phyloP scores from a whole-genome alignment of 2,797 vertebrate species.

The Rallus crepitans region DNA sequence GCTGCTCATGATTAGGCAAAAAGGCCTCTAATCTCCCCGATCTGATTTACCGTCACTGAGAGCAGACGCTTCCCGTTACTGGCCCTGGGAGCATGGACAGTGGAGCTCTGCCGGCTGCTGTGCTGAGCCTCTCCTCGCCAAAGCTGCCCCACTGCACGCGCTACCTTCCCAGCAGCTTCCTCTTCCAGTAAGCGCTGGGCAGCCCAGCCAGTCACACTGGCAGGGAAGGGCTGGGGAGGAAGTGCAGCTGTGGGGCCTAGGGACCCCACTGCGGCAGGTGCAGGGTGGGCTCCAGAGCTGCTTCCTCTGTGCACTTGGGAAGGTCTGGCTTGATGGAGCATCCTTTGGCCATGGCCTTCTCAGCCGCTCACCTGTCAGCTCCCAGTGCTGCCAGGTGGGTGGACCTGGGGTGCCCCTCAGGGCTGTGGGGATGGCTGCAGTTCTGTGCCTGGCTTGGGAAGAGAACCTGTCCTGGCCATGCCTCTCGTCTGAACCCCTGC shows the following conservation, averaged over 20 bases:
- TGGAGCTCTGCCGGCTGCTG: slow-evolving; percentile 17
- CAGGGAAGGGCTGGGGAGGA: not conserved
- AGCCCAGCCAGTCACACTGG: accelerated
- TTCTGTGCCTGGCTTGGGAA: accelerated
- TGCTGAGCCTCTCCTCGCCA: slow-evolving; percentile 10
- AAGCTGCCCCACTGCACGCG: not conserved
- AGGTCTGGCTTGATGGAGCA: accelerated
- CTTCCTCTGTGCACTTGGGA: not conserved
- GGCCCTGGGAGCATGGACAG: slow-evolving; percentile 49
- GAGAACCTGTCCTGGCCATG: accelerated
- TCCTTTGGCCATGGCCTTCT: not conserved
- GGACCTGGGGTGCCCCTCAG: not conserved
- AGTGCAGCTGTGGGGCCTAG: not conserved
- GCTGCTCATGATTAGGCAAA: slow-evolving; percentile 79
- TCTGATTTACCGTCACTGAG: slow-evolving; percentile 79
- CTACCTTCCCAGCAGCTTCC: slow-evolving; percentile 60
- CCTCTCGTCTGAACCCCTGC: not conserved
- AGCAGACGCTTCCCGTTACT: slow-evolving; percentile 78
- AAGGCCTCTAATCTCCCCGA: slow-evolving; percentile 78
- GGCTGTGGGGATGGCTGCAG: not conserved
- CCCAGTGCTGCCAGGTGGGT: not conserved
- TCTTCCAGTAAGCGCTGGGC: slow-evolving; percentile 41
- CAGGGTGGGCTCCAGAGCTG: not conserved
- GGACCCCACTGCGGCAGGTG: accelerated
- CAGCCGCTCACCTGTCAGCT: accelerated